A percentile compares a stretch with the other conserved stretches of the same genome.
These are phyloP conservation scores for Actinia tenebrosa DNA, from an alignment of 64 coral and sea anemone species.

Conservation along the genomic window DNA sequence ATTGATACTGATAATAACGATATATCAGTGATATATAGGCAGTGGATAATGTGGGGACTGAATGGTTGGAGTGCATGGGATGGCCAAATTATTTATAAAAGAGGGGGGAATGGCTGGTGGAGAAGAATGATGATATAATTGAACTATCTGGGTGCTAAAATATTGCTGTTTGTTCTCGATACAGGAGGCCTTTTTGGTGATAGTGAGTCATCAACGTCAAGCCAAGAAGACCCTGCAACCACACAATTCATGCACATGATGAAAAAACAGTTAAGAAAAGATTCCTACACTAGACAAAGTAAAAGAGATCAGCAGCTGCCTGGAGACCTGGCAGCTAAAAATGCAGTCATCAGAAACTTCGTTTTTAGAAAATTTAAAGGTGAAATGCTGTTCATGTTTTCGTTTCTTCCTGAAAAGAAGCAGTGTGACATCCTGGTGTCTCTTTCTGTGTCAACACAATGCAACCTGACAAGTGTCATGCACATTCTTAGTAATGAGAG, in stretches of 20 bases:
- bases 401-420: constrained; percentile 31
- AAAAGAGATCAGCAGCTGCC: neutral
- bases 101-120: too few relatives aligned
- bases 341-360: neutral
- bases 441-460: constrained; percentile 34
- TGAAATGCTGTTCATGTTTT: constrained; percentile 71
- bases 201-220: neutral
- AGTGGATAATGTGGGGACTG: too few relatives aligned
- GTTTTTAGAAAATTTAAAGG: constrained; percentile 38
- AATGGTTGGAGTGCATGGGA: too few relatives aligned
- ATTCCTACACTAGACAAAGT: neutral
- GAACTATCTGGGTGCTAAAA: too few relatives aligned
- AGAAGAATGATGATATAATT: too few relatives aligned
- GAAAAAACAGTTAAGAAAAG: neutral
- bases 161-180: neutral
- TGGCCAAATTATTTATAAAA: too few relatives aligned
- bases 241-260: neutral
- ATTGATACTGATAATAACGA: too few relatives aligned
- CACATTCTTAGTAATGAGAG: constrained; percentile 27
- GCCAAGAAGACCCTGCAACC: neutral
- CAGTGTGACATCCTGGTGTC: constrained; percentile 44
- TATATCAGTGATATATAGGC: too few relatives aligned
- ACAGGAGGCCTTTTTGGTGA: neutral
- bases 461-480: constrained; percentile 27
- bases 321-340: neutral